Conservation (phyloP, 1,140 invertebrate species). For the Copidosoma floridanum region DNA sequence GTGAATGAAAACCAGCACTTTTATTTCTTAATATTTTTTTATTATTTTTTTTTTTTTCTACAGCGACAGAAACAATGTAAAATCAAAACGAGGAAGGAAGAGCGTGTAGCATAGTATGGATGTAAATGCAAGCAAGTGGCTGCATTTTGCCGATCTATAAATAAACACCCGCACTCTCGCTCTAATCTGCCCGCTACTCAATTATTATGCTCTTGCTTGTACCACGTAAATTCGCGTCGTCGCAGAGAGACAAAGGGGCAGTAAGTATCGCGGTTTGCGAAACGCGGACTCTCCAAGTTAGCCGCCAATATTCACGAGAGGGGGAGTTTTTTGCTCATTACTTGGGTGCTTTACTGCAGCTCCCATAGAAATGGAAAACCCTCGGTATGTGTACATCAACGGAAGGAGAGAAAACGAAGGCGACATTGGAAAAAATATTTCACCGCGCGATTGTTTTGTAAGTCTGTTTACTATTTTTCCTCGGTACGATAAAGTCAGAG, state of each 20-base stretch:
- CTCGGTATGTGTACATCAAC: no score
- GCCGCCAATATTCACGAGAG: slow-evolving; percentile 5
- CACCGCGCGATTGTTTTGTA: background rate
- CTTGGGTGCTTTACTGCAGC: no score
- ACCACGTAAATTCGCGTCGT: background rate
- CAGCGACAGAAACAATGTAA: no score
- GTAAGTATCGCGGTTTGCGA: background rate
- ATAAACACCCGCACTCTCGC: slow-evolving; percentile 31
- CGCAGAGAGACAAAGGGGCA: slow-evolving; percentile 11
- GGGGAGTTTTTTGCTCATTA: background rate
- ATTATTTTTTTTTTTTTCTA: background rate
- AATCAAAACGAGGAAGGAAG: no score
- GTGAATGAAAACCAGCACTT: background rate
- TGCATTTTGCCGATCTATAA: slow-evolving; percentile 42
- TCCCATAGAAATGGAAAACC: no score
- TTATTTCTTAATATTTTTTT: background rate
- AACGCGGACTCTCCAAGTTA: background rate
- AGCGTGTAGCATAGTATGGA: slow-evolving; percentile 11
- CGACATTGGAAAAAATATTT: background rate
- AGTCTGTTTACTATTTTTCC: no score
- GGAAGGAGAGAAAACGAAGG: no score
- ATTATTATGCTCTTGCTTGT: background rate
- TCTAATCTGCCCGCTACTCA: no score
- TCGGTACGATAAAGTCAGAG: no score
- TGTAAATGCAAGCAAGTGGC: slow-evolving; percentile 15